phyloP scores from a whole-genome alignment of 1,140 invertebrate genomes.

The Periplaneta americana region DNA sequence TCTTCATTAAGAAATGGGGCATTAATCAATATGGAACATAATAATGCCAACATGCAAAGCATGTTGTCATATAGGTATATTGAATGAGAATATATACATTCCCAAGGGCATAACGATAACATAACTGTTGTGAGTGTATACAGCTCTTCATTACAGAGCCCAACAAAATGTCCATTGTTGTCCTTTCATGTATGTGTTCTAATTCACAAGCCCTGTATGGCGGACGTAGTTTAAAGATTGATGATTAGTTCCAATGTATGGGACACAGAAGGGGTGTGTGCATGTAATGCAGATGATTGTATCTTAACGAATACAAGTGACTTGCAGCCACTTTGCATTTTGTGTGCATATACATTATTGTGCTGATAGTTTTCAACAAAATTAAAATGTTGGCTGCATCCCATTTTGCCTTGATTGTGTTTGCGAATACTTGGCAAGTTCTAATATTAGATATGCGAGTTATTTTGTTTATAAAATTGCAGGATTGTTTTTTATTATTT shows the following conservation, averaged over 20 bases:
- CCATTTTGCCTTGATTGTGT: not conserved
- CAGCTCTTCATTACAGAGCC: not conserved
- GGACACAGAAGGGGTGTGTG: not conserved
- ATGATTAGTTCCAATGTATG: not conserved
- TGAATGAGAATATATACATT: not conserved
- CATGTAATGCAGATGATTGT: not conserved
- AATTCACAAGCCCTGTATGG: not conserved
- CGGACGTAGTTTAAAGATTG: not conserved
- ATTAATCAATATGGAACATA: not conserved
- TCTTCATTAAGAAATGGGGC: not conserved
- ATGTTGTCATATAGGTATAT: not conserved
- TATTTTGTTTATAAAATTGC: slow-evolving; percentile 6
- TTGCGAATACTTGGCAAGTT: not conserved
- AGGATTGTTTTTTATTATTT: not conserved
- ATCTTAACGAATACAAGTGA: not conserved
- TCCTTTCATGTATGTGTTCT: not conserved
- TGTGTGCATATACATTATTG: not conserved
- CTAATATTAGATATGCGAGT: not conserved
- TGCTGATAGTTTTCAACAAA: not conserved
- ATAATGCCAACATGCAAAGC: not conserved
- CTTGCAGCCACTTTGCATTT: not conserved
- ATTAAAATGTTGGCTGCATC: not conserved
- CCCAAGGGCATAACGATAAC: not conserved
- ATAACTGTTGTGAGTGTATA: too few species aligned
- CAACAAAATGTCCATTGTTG: not conserved